phyloP scores from a whole-genome alignment of 2,797 vertebrate genomes.

The Enteromius unitaeniatus region DNA sequence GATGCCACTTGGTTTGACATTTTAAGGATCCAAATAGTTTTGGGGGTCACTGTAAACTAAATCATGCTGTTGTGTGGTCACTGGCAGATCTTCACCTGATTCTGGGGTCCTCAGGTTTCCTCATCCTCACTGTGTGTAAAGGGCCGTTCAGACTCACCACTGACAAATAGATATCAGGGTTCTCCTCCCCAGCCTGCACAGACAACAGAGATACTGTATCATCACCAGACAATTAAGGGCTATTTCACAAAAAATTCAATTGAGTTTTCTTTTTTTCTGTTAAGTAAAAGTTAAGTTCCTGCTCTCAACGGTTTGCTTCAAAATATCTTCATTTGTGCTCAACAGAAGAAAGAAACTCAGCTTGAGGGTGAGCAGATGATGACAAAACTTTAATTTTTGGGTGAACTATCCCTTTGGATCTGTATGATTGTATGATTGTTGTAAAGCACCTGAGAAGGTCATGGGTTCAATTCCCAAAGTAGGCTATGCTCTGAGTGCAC shows the following conservation, averaged over 20 bases:
- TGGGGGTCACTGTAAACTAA: not conserved
- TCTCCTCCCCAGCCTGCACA: constrained; percentile 89
- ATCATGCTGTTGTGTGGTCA: not conserved
- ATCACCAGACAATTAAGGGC: not conserved
- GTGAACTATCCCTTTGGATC: not conserved
- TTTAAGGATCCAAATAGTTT: not conserved
- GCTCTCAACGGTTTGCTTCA: not conserved
- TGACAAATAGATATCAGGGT: constrained; percentile 89
- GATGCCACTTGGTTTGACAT: not conserved
- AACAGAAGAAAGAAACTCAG: not conserved
- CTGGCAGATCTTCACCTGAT: constrained; percentile 84
- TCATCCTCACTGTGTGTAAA: constrained; percentile 92
- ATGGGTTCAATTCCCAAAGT: not conserved
- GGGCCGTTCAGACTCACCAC: constrained; percentile 95
- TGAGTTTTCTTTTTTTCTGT: not conserved
- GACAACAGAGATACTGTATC: constrained; percentile 22
- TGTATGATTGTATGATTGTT: not conserved
- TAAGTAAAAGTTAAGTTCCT: not conserved
- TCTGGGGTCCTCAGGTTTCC: constrained; percentile 90
- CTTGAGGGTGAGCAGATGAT: not conserved
- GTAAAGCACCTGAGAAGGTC: not conserved
- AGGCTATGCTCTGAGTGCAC: not conserved
- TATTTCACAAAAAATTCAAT: not conserved
- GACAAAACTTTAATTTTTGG: too few relatives aligned
- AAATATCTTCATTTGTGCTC: not conserved